Conservation (phyloP, 1,140 invertebrate species). For the Phymorhynchus buccinoides region DNA sequence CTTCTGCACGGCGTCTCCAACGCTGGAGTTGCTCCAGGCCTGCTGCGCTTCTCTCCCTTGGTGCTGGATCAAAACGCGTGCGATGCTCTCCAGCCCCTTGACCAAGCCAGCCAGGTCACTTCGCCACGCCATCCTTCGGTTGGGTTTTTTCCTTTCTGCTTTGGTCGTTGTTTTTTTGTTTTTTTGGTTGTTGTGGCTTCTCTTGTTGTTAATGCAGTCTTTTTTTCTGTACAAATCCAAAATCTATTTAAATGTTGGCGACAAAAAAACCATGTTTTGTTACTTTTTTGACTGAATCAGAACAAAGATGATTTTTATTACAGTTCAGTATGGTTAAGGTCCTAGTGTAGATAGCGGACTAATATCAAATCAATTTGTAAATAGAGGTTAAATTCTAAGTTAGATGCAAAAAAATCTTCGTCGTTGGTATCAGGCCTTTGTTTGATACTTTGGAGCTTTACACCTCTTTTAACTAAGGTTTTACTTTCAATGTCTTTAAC, state of each 20-base stretch:
- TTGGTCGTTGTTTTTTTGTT: neutral
- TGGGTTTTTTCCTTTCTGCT: neutral
- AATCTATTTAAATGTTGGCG: neutral
- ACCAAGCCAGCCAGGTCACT: constrained; percentile 63
- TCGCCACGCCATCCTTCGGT: constrained; percentile 58
- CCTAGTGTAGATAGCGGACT: too few relatives aligned
- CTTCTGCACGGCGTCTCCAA: constrained; percentile 58
- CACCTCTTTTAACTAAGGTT: too few relatives aligned
- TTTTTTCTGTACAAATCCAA: too few relatives aligned
- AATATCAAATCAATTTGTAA: too few relatives aligned
- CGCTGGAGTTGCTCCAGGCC: constrained; percentile 65
- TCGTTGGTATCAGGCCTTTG: too few relatives aligned
- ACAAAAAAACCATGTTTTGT: neutral
- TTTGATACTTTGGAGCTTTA: too few relatives aligned
- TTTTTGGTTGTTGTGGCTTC: too few relatives aligned
- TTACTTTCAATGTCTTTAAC: too few relatives aligned
- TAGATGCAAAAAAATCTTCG: too few relatives aligned
- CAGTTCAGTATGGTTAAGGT: too few relatives aligned
- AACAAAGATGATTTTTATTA: neutral
- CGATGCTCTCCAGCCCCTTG: constrained; percentile 62
- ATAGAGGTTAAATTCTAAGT: too few relatives aligned
- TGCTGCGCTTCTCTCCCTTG: constrained; percentile 55
- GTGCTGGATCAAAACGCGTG: constrained; percentile 57
- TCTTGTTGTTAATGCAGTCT: too few relatives aligned
- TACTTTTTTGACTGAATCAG: neutral